These are phyloP conservation scores for Zele albiditarsus DNA, from an alignment of 2,888 invertebrate genomes.

Conservation along the genomic window DNA sequence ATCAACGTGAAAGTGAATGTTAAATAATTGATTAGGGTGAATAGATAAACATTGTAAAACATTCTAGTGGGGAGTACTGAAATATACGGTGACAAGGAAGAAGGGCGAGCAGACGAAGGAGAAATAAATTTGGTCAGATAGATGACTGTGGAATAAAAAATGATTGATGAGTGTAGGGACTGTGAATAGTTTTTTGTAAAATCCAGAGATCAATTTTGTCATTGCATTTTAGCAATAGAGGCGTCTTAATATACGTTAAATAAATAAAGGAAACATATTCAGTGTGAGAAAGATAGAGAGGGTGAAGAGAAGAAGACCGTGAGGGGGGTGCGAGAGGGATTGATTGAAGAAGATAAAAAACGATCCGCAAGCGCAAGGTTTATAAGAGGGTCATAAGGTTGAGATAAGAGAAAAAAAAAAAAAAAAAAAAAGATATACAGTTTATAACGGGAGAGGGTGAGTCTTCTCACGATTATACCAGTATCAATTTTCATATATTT, in stretches of 20 bases:
- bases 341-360: not conserved
- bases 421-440: not conserved
- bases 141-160: not conserved
- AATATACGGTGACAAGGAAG: not conserved
- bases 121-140: not conserved
- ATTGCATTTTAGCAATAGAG: not conserved
- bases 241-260: constrained; percentile 4
- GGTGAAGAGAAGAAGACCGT: not conserved
- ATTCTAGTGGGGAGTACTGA: not conserved
- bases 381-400: constrained; percentile 6
- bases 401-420: constrained; percentile 6
- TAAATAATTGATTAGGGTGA: constrained; percentile 16
- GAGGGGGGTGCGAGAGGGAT: not conserved
- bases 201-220: not conserved
- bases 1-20: not conserved
- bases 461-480: not conserved
- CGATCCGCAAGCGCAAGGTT: not conserved
- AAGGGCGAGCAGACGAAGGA: not conserved
- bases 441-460: constrained; percentile 22
- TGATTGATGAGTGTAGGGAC: constrained; percentile 18
- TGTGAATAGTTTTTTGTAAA: constrained; percentile 19
- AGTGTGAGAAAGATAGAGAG: not conserved
- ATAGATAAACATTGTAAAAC: not conserved
- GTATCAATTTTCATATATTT: not conserved
- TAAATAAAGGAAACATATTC: not conserved